A percentile compares a stretch with the other conserved stretches of the same genome.
phyloP scores from a whole-genome alignment of 1,140 invertebrate genomes.

The Linepithema humile region DNA sequence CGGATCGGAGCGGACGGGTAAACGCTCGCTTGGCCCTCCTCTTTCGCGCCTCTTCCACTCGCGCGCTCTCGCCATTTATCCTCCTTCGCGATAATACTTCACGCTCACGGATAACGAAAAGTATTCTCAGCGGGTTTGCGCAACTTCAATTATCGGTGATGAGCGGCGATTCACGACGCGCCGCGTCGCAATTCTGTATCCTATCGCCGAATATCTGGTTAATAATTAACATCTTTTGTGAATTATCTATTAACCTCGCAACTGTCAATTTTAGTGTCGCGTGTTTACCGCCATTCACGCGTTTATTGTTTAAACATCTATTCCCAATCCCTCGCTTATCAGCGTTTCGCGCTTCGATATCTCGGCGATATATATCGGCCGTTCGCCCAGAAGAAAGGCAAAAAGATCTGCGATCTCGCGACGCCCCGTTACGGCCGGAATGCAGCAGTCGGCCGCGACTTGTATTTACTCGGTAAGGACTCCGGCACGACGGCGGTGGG shows the following conservation, averaged over 20 bases:
- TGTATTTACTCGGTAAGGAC: slow-evolving; percentile 52
- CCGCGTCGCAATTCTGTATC: not conserved
- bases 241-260: not conserved
- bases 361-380: not conserved
- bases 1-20: slow-evolving; percentile 68
- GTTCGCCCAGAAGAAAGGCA: not conserved
- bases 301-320: not conserved
- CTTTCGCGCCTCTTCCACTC: slow-evolving; percentile 67
- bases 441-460: slow-evolving; percentile 27
- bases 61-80: slow-evolving; percentile 59
- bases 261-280: not conserved
- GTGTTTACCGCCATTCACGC: not conserved
- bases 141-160: slow-evolving; percentile 67
- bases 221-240: not conserved
- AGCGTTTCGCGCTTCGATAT: not conserved
- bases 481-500: slow-evolving; percentile 24
- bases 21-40: slow-evolving; percentile 66
- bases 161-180: slow-evolving; percentile 41
- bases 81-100: slow-evolving; percentile 69
- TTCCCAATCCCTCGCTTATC: not conserved
- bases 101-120: slow-evolving; percentile 68
- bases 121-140: slow-evolving; percentile 67
- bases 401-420: not conserved
- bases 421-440: slow-evolving; percentile 14
- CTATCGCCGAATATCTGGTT: not conserved